Conservation (phyloP, 2,113 vertebrate species). For the Grammatotria lemairii region DNA sequence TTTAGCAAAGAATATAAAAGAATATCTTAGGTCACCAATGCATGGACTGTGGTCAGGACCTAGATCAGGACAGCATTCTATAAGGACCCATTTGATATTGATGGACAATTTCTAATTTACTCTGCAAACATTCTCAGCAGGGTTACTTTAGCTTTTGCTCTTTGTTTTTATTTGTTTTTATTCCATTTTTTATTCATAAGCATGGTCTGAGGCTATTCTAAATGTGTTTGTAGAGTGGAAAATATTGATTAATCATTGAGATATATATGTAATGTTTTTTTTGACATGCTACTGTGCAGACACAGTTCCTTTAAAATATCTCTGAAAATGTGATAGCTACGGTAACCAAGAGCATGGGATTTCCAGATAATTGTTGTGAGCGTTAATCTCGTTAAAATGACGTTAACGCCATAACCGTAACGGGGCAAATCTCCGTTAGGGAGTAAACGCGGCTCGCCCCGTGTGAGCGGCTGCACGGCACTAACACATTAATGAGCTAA, state of each 20-base stretch:
- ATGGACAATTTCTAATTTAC: no score
- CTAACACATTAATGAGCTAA: no score
- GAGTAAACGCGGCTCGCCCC: no score
- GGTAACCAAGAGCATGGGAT: not conserved
- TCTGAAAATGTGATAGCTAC: not conserved
- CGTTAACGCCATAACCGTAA: no score
- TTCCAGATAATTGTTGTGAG: not conserved
- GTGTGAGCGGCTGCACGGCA: no score
- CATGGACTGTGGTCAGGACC: not conserved
- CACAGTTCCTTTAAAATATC: not conserved
- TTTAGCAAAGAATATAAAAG: not conserved
- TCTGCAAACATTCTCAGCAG: no score
- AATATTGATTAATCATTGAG: not conserved
- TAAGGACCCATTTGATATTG: not conserved
- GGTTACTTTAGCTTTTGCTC: no score
- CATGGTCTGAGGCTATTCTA: not conserved
- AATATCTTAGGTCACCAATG: not conserved
- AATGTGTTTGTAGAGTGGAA: not conserved
- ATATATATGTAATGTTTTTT: not conserved
- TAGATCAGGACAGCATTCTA: not conserved
- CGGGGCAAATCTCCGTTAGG: no score
- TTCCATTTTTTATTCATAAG: no score
- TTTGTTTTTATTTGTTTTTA: no score
- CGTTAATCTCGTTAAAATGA: no score
- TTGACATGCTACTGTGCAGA: not conserved